phyloP scores from a whole-genome alignment of 1,140 invertebrate genomes.

The Trichoplusia ni region DNA sequence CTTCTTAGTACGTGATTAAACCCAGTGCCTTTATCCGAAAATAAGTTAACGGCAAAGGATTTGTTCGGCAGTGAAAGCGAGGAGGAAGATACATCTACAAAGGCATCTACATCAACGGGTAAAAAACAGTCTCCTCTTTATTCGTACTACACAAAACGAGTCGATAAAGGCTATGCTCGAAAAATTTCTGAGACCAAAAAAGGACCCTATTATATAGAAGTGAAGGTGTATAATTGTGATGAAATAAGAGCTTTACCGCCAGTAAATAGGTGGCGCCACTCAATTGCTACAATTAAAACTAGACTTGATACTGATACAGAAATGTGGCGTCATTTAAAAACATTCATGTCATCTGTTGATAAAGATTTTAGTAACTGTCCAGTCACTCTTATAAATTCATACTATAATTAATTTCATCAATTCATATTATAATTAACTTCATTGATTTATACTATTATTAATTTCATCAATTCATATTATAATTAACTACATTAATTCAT shows the following conservation, averaged over 20 bases:
- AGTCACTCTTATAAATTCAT: neutral
- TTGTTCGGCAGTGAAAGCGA: neutral
- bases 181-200: neutral
- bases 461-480: neutral
- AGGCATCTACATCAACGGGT: neutral
- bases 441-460: neutral
- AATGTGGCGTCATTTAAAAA: neutral
- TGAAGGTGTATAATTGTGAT: neutral
- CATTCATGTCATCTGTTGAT: neutral
- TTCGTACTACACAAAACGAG: neutral
- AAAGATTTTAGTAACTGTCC: neutral
- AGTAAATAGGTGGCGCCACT: neutral
- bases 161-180: neutral
- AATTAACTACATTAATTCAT: no score
- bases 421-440: neutral
- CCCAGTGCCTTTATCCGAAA: neutral
- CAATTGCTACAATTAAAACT: neutral
- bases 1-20: neutral
- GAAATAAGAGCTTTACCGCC: neutral
- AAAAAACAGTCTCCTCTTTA: neutral
- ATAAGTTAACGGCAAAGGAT: neutral
- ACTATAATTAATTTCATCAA: neutral
- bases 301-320: neutral
- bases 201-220: neutral
- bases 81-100: neutral